phyloP scores from a whole-genome alignment of 2,113 vertebrate genomes.

The Galemys pyrenaicus region DNA sequence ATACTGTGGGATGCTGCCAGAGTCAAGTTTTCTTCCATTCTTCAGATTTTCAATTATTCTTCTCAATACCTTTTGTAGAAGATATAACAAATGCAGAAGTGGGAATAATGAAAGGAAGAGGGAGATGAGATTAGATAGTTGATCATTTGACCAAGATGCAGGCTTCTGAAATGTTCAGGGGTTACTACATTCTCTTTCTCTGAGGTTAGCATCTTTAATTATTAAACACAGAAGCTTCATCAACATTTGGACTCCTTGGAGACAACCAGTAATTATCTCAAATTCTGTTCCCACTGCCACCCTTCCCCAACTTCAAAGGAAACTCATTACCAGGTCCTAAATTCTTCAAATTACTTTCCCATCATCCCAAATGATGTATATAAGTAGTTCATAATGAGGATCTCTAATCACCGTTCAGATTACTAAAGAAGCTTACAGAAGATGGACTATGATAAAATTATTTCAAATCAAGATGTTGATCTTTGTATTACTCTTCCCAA shows the following conservation, averaged over 20 bases:
- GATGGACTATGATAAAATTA: slow-evolving; percentile 81
- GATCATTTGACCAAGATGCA: not conserved
- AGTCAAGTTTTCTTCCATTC: not conserved
- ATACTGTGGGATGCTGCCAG: not conserved
- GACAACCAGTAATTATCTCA: slow-evolving; percentile 82
- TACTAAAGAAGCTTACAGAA: slow-evolving; percentile 70
- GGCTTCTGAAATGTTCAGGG: not conserved
- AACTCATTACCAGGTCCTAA: slow-evolving; percentile 82
- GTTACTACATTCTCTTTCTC: slow-evolving; percentile 1
- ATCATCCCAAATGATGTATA: slow-evolving; percentile 82
- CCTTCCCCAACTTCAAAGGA: slow-evolving; percentile 83
- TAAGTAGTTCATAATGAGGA: slow-evolving; percentile 83
- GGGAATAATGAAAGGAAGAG: not conserved
- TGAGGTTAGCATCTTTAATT: slow-evolving; percentile 78
- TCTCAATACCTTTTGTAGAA: not conserved
- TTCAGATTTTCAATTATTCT: not conserved
- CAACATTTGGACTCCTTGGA: slow-evolving; percentile 74
- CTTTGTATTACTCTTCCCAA: slow-evolving; percentile 80
- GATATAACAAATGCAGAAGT: not conserved
- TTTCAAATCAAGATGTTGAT: slow-evolving; percentile 78
- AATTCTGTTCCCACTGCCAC: slow-evolving; percentile 80
- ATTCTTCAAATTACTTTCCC: slow-evolving; percentile 84
- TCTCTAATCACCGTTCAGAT: slow-evolving; percentile 81
- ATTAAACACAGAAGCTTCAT: slow-evolving; percentile 77
- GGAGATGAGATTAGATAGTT: not conserved